Conservation (phyloP, 2,797 vertebrate genomes). For the Rhinogobio ventralis region DNA sequence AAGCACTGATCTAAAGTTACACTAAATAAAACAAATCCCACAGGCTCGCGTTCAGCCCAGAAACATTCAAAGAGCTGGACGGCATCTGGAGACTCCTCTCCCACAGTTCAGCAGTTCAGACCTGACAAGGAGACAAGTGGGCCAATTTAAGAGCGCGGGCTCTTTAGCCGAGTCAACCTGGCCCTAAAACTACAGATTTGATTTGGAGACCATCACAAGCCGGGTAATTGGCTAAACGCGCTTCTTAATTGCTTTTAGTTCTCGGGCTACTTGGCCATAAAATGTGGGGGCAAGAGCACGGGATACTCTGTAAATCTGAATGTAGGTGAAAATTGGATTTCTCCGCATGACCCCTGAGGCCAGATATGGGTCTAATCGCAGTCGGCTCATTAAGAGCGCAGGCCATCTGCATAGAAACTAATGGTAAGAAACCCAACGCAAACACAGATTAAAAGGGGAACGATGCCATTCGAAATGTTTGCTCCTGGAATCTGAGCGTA, state of each 20-base stretch:
- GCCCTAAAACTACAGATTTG: constrained; percentile 57
- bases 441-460: background rate
- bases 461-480: background rate
- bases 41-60: background rate
- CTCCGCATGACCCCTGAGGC: constrained; percentile 45
- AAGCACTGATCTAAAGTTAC: constrained; percentile 14
- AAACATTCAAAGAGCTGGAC: constrained; percentile 12
- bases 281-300: constrained; percentile 34
- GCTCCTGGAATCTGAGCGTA: background rate
- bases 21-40: background rate
- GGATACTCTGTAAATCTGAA: constrained; percentile 57
- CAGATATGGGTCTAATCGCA: constrained; percentile 45
- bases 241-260: constrained; percentile 61
- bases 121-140: constrained; percentile 62
- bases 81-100: background rate
- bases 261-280: constrained; percentile 47
- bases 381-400: constrained; percentile 49
- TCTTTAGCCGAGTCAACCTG: constrained; percentile 58
- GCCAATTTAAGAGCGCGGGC: constrained; percentile 52
- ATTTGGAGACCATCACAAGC: constrained; percentile 57
- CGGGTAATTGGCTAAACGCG: constrained; percentile 59
- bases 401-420: constrained; percentile 51
- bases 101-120: constrained; percentile 59
- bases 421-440: constrained; percentile 44
- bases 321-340: constrained; percentile 62